A percentile compares a stretch with the other conserved stretches of the same genome.
phyloP scores from a whole-genome alignment of 2,113 vertebrate species.

The Anarhynchus alexandrinus region DNA sequence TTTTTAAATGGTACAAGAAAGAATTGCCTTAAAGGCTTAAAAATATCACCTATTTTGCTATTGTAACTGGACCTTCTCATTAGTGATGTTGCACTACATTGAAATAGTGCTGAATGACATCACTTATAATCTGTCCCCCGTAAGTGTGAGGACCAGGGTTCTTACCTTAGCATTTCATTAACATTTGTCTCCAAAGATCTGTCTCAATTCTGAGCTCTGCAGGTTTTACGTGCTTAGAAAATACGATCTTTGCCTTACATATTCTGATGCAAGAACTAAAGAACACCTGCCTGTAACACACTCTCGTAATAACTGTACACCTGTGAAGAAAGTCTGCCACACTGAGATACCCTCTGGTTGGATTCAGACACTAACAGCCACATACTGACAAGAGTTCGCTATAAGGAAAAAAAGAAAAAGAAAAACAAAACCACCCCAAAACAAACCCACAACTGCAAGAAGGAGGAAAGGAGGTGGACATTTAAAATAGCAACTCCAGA shows the following conservation, averaged over 20 bases:
- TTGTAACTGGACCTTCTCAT: not conserved
- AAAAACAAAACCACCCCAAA: not conserved
- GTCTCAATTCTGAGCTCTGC: not conserved
- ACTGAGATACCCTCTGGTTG: not conserved
- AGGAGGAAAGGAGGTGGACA: not conserved
- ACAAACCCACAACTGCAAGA: not conserved
- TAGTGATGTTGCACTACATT: not conserved
- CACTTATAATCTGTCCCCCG: not conserved
- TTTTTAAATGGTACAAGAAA: not conserved
- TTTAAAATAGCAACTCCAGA: not conserved
- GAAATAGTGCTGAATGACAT: not conserved
- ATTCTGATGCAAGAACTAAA: too few relatives aligned
- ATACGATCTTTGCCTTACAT: too few relatives aligned
- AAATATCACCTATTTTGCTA: not conserved
- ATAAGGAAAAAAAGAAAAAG: not conserved
- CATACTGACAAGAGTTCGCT: not conserved
- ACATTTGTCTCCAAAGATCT: not conserved
- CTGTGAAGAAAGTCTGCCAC: not conserved
- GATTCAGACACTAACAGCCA: not conserved
- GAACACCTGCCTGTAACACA: too few relatives aligned
- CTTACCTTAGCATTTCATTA: not conserved
- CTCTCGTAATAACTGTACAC: not conserved
- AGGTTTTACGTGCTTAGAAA: not conserved
- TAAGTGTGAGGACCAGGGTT: not conserved
- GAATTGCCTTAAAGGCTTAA: not conserved